phyloP scores from a whole-genome alignment of 2,113 vertebrate species.

The Thermophis baileyi region DNA sequence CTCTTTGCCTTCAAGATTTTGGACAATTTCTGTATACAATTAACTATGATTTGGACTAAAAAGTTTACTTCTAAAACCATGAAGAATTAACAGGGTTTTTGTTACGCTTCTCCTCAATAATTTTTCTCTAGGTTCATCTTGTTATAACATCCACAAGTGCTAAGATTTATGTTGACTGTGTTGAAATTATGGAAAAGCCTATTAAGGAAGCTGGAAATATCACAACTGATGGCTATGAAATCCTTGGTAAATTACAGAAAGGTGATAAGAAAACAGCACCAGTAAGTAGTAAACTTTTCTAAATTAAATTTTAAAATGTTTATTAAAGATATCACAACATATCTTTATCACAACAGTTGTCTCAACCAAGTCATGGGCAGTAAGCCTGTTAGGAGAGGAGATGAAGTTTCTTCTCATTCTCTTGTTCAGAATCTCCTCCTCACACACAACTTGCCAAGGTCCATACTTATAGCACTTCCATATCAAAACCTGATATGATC shows the following conservation, averaged over 20 bases:
- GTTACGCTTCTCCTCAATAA: slow-evolving; percentile 2
- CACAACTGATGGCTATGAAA: slow-evolving; percentile 90
- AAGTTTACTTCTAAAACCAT: not conserved
- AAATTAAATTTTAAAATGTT: not conserved
- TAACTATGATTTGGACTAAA: not conserved
- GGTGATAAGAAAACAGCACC: slow-evolving; percentile 84
- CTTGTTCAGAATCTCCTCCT: not conserved
- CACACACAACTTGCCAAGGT: not conserved
- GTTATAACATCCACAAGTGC: slow-evolving; percentile 85
- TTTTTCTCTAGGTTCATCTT: slow-evolving; percentile 83
- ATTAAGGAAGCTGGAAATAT: slow-evolving; percentile 87
- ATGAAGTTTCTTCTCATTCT: not conserved
- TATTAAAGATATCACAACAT: not conserved
- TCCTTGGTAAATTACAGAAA: slow-evolving; percentile 89
- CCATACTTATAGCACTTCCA: not conserved
- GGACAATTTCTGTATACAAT: not conserved
- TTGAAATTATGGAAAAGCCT: slow-evolving; percentile 83
- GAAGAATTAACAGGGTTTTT: not conserved
- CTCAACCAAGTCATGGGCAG: not conserved
- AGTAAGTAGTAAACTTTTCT: slow-evolving; percentile 71
- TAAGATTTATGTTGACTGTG: slow-evolving; percentile 91
- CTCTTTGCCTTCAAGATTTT: not conserved
- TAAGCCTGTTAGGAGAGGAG: not conserved
- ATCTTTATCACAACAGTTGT: not conserved
- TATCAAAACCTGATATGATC: not conserved